Evolutionary conservation across 2,113 vertebrate species (phyloP).

Genomic region (Mixornis gularis): DNA sequence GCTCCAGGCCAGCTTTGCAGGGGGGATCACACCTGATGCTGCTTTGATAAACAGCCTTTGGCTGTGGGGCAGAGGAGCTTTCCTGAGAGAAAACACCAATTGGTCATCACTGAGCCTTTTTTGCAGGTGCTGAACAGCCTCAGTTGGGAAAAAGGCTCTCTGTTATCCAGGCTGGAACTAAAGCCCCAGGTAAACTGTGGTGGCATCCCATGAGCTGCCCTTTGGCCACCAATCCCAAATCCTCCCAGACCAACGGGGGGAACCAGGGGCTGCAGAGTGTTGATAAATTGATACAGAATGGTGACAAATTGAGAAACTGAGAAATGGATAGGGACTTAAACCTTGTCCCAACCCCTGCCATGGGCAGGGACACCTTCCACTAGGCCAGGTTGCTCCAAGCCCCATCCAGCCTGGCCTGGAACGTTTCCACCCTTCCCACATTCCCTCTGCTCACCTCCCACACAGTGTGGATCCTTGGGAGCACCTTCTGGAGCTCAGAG

Average conservation of each 20-base stretch:
- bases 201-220: too few relatives aligned
- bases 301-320: not conserved
- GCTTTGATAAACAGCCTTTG: not conserved
- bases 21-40: not conserved
- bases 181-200: not conserved
- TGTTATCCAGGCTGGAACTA: not conserved
- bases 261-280: not conserved
- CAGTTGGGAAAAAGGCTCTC: not conserved
- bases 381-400: not conserved
- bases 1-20: not conserved
- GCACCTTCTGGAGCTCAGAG: not conserved
- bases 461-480: accelerated
- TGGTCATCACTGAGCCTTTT: not conserved
- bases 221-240: not conserved
- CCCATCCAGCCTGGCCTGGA: not conserved
- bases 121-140: not conserved
- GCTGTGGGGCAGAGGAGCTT: not conserved
- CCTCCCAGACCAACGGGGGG: not conserved
- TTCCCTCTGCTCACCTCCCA: accelerated
- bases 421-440: accelerated
- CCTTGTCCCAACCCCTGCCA: accelerated
- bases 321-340: not conserved
- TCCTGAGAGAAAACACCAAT: not conserved
- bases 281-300: not conserved
- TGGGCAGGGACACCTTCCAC: not conserved